These are phyloP conservation scores for Silurus glanis DNA, from an alignment of 2,113 vertebrate species.

Conservation along the genomic window DNA sequence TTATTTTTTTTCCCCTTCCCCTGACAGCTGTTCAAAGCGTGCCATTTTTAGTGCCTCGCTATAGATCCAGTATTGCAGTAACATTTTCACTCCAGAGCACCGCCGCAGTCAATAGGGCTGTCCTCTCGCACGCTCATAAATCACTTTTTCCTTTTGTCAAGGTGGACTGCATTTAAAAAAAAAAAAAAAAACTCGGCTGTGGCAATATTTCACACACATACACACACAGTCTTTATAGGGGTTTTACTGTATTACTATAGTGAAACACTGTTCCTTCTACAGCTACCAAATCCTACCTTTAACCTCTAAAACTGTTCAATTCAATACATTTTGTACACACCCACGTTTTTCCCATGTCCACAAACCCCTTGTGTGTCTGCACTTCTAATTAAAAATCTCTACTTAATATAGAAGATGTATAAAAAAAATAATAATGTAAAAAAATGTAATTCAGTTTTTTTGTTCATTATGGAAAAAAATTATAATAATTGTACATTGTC, in stretches of 20 bases:
- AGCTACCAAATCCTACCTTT: not conserved
- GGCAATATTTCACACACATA: conserved; percentile 7
- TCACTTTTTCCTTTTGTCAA: conserved; percentile 41
- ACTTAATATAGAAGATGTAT: not conserved
- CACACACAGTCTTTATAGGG: not conserved
- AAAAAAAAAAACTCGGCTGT: conserved; percentile 16
- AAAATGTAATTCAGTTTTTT: too few species aligned
- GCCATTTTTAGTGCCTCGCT: conserved; percentile 1
- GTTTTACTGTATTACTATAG: not conserved
- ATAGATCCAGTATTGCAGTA: conserved; percentile 19
- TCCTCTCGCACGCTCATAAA: conserved; percentile 25
- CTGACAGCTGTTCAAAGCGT: not conserved
- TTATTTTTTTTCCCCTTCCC: not conserved
- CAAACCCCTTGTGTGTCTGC: not conserved
- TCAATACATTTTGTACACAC: not conserved
- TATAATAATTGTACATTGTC: not conserved
- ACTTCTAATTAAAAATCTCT: not conserved
- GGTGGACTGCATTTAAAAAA: conserved; percentile 14
- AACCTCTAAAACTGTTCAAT: conserved; percentile 8
- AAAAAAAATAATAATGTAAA: not conserved
- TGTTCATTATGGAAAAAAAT: too few species aligned
- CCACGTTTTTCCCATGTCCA: not conserved
- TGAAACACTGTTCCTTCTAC: conserved; percentile 2
- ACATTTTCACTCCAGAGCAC: conserved; percentile 7
- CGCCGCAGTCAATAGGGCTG: conserved; percentile 9